phyloP scores from a whole-genome alignment of 2,797 vertebrate species.

The Poliocrania exsul region DNA sequence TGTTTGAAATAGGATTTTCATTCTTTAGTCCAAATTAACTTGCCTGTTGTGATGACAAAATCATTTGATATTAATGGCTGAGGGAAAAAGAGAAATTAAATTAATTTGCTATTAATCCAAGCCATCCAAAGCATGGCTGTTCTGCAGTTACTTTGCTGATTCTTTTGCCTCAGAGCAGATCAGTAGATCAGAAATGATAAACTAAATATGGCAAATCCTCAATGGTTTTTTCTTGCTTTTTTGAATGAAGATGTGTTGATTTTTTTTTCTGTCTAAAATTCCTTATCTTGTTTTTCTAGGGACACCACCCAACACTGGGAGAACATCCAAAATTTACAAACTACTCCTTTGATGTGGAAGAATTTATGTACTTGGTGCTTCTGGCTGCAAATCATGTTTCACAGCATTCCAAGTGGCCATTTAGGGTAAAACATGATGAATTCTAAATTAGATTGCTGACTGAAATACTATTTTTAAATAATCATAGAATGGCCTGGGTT shows the following conservation, averaged over 20 bases:
- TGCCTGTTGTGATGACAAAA: neutral
- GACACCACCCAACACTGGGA: constrained; percentile 95
- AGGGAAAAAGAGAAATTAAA: constrained; percentile 38
- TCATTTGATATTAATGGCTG: neutral
- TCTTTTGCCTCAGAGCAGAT: constrained; percentile 17
- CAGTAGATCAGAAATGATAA: constrained; percentile 25
- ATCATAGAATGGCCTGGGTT: neutral
- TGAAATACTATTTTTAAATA: constrained; percentile 18
- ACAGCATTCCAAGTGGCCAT: constrained; percentile 86
- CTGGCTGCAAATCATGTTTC: constrained; percentile 86
- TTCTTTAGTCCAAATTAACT: constrained; percentile 11
- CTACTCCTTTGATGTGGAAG: constrained; percentile 92
- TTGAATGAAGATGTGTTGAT: neutral
- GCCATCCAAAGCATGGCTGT: neutral
- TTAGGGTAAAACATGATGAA: constrained; percentile 83
- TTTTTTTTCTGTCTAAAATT: constrained; percentile 2
- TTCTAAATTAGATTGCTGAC: constrained; percentile 71
- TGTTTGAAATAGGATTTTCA: neutral
- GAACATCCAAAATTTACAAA: constrained; percentile 98
- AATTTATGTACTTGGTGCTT: constrained; percentile 92
- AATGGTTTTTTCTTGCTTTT: neutral
- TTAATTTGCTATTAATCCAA: constrained; percentile 55
- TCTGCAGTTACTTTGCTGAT: neutral
- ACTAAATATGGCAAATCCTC: constrained; percentile 37
- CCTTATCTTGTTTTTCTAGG: constrained; percentile 78